phyloP scores from a whole-genome alignment of 2,888 invertebrate species.

The Choristoneura rosaceana region DNA sequence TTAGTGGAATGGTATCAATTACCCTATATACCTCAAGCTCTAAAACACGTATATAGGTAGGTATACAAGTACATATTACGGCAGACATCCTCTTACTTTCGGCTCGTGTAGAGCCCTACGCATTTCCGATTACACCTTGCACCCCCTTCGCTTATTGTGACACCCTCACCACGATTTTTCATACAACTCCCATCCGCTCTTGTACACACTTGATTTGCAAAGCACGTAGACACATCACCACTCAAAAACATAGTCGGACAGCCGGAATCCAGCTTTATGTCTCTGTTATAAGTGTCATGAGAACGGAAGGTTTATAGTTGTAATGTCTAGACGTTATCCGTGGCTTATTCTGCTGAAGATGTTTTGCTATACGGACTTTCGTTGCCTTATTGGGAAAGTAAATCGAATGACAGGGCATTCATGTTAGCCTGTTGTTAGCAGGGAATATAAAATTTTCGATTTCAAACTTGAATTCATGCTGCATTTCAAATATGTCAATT shows the following conservation, averaged over 20 bases:
- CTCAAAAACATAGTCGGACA: slow-evolving; percentile 45
- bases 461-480: slow-evolving; percentile 49
- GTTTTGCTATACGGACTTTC: slow-evolving; percentile 75
- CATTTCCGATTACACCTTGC: slow-evolving; percentile 79
- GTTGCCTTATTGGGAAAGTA: slow-evolving; percentile 71
- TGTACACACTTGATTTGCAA: slow-evolving; percentile 82
- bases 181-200: slow-evolving; percentile 81
- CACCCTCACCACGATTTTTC: slow-evolving; percentile 83
- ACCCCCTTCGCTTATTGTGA: slow-evolving; percentile 76
- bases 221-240: slow-evolving; percentile 69
- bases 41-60: background rate
- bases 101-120: slow-evolving; percentile 45
- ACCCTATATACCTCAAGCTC: slow-evolving; percentile 12
- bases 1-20: too few relatives aligned
- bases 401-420: slow-evolving; percentile 68
- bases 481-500: slow-evolving; percentile 62
- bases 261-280: slow-evolving; percentile 62
- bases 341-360: slow-evolving; percentile 58
- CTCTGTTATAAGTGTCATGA: slow-evolving; percentile 51
- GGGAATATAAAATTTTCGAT: slow-evolving; percentile 47
- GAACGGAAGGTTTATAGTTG: slow-evolving; percentile 51
- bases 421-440: slow-evolving; percentile 69
- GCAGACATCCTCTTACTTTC: slow-evolving; percentile 25
- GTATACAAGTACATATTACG: background rate
- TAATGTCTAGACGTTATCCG: slow-evolving; percentile 64